phyloP scores from a whole-genome alignment of 2,888 invertebrate genomes.

The Pseudoips prasinana region DNA sequence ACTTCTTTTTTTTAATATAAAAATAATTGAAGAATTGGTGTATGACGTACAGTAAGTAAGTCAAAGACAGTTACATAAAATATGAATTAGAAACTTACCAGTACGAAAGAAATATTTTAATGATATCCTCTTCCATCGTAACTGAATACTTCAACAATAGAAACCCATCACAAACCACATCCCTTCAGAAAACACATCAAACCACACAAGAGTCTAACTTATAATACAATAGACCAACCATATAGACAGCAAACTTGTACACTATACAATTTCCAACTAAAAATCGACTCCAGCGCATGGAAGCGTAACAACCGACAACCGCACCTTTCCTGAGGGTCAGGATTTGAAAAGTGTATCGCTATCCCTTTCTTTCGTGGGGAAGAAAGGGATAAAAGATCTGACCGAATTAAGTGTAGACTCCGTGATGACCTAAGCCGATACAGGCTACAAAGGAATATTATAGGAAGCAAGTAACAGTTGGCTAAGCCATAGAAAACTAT shows the following conservation, averaged over 20 bases:
- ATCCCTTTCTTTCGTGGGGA: constrained; percentile 8
- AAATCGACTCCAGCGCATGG: constrained; percentile 36
- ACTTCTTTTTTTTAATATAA: too few species aligned
- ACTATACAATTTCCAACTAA: constrained; percentile 26
- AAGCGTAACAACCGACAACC: constrained; percentile 36
- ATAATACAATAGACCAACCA: constrained; percentile 1
- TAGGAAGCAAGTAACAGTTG: background rate
- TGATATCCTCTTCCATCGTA: too few species aligned
- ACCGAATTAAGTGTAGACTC: constrained; percentile 20
- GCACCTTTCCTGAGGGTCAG: constrained; percentile 36
- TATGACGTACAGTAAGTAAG: too few species aligned
- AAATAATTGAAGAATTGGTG: too few species aligned
- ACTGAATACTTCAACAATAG: too few species aligned
- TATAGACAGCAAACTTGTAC: constrained; percentile 22
- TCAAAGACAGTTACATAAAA: too few species aligned
- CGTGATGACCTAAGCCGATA: constrained; percentile 17
- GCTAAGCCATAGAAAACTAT: background rate
- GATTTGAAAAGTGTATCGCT: constrained; percentile 15
- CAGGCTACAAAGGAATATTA: constrained; percentile 14
- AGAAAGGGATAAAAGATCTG: constrained; percentile 14
- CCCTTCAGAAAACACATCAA: background rate
- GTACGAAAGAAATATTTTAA: too few species aligned
- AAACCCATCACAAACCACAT: too few species aligned
- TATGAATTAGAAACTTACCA: too few species aligned
- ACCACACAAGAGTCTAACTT: background rate